Percentiles rank a stretch among this genome's conserved stretches.
phyloP scores from a whole-genome alignment of 2,888 invertebrate species.

The Spicauda simplicius region DNA sequence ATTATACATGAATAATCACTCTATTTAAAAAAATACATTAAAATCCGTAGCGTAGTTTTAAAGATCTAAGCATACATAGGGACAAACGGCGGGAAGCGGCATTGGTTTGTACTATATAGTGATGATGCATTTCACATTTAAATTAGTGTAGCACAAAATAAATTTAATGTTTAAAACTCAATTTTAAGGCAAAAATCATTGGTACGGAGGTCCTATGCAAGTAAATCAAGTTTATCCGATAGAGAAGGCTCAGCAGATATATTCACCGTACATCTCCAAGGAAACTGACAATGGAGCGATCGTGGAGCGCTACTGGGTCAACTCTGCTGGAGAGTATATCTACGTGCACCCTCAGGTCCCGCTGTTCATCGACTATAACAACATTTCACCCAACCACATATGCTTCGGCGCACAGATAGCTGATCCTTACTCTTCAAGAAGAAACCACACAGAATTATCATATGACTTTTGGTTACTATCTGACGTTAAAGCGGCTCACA shows the following conservation, averaged over 20 bases:
- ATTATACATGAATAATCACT: too few species aligned
- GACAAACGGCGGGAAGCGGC: too few species aligned
- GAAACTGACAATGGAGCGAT: constrained; percentile 84
- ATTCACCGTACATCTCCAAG: constrained; percentile 83
- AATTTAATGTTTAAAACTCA: too few species aligned
- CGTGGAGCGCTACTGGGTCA: constrained; percentile 89
- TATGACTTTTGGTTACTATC: constrained; percentile 86
- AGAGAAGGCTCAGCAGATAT: constrained; percentile 76
- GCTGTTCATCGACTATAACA: constrained; percentile 89
- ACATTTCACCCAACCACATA: constrained; percentile 75
- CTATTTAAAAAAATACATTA: too few species aligned
- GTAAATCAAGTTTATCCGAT: constrained; percentile 86
- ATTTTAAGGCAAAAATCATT: constrained; percentile 74
- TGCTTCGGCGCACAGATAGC: constrained; percentile 85
- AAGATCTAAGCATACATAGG: too few species aligned
- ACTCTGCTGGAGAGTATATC: constrained; percentile 88
- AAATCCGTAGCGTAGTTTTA: too few species aligned
- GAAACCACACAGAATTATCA: constrained; percentile 70
- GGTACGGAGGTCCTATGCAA: constrained; percentile 89
- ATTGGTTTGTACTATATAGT: too few species aligned
- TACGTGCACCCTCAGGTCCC: constrained; percentile 87
- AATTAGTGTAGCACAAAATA: too few species aligned
- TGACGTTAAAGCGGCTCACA: constrained; percentile 86
- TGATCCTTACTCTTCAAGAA: constrained; percentile 78
- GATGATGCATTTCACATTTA: too few species aligned